phyloP scores from a whole-genome alignment of 2,113 vertebrate species.

The Colinus virginianus region DNA sequence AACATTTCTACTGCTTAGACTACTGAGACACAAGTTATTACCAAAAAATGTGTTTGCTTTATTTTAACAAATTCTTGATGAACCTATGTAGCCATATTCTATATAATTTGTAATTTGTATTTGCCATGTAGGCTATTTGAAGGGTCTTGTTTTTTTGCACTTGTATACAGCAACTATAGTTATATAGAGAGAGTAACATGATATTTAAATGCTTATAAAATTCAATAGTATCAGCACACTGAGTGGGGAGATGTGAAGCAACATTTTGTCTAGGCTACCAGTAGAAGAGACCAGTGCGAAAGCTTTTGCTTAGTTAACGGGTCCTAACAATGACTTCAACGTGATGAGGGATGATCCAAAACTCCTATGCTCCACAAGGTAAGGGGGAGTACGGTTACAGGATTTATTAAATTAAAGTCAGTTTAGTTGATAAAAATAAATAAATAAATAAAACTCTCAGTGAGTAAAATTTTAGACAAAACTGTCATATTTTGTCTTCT shows the following conservation, averaged over 20 bases:
- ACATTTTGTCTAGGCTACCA: neutral
- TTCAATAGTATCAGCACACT: neutral
- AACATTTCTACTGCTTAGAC: too few relatives aligned
- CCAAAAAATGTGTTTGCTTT: too few relatives aligned
- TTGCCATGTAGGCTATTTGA: too few relatives aligned
- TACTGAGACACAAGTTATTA: too few relatives aligned
- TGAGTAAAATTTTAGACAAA: neutral
- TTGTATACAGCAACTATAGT: too few relatives aligned
- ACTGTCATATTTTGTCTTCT: neutral
- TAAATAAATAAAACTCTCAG: neutral
- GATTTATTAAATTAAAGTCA: neutral
- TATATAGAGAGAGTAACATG: neutral
- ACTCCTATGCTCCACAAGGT: neutral
- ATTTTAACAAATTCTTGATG: too few relatives aligned
- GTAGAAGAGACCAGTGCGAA: neutral
- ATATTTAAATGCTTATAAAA: neutral
- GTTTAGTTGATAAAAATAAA: neutral
- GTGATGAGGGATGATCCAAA: neutral
- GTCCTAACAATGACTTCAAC: neutral
- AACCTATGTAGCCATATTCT: too few relatives aligned
- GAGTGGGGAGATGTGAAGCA: neutral
- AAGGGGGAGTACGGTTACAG: neutral
- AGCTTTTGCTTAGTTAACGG: neutral
- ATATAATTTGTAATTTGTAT: too few relatives aligned
- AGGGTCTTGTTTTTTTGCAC: too few relatives aligned